phyloP scores from a whole-genome alignment of 2,113 vertebrate species.

The Peromyscus polionotus region DNA sequence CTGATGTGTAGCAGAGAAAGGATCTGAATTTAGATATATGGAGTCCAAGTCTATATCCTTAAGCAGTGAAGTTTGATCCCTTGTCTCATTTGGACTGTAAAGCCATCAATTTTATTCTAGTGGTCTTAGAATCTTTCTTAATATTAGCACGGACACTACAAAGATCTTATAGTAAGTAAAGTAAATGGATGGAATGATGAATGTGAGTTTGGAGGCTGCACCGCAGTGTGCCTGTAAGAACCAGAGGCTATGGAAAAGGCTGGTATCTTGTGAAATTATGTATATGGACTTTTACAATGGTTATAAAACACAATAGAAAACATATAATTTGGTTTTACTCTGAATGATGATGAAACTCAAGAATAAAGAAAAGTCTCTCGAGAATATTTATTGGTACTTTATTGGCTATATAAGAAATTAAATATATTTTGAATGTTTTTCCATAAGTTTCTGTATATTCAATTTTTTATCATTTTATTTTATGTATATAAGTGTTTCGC shows the following conservation, averaged over 20 bases:
- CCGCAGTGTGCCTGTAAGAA: background rate
- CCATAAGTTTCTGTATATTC: background rate
- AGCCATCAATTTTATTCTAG: background rate
- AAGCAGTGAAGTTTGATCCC: background rate
- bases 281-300: background rate
- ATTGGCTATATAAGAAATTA: background rate
- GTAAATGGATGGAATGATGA: background rate
- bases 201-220: background rate
- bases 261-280: background rate
- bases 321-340: background rate
- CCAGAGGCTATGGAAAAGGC: background rate
- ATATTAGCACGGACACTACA: background rate
- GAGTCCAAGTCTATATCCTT: background rate
- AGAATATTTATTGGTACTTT: background rate
- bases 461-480: background rate
- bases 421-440: background rate
- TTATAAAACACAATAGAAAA: background rate
- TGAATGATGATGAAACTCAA: background rate
- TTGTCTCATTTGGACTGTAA: background rate
- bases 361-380: background rate
- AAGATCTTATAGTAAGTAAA: background rate
- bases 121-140: background rate
- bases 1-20: background rate
- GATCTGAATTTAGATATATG: background rate
- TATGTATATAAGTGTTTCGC: fast-evolving